These are phyloP conservation scores for Uloborus diversus DNA, from an alignment of 1,140 invertebrate species.

Conservation along the genomic window DNA sequence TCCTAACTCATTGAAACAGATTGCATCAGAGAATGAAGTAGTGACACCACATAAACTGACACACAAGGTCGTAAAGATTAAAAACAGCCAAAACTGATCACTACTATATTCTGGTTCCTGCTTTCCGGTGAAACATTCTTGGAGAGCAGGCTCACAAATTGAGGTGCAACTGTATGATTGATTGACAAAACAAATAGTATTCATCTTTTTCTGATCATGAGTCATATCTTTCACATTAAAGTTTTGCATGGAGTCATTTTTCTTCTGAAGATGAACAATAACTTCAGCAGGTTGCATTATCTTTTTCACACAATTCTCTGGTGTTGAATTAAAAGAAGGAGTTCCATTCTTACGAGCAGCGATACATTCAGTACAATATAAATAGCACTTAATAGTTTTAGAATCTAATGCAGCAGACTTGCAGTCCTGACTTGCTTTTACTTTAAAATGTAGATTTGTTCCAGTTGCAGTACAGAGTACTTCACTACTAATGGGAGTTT, in stretches of 20 bases:
- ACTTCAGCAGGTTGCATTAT: constrained; percentile 4
- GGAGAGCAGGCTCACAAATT: constrained; percentile 36
- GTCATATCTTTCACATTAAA: constrained; percentile 24
- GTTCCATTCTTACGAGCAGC: background rate
- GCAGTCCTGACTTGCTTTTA: constrained; percentile 36
- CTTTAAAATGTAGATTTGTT: constrained; percentile 24
- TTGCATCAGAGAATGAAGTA: constrained; percentile 59
- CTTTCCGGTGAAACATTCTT: constrained; percentile 40
- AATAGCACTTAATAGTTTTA: constrained; percentile 30
- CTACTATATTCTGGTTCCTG: constrained; percentile 31
- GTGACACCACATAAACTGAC: constrained; percentile 55
- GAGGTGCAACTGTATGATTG: constrained; percentile 26
- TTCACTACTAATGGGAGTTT: constrained; percentile 40
- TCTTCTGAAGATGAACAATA: background rate
- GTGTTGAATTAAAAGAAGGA: background rate
- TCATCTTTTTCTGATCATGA: constrained; percentile 19
- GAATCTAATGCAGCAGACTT: constrained; percentile 11
- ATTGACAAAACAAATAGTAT: constrained; percentile 45
- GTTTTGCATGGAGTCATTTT: constrained; percentile 7
- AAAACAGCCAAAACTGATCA: constrained; percentile 60
- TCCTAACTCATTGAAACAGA: constrained; percentile 51
- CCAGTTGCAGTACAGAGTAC: constrained; percentile 23
- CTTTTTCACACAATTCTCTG: constrained; percentile 12
- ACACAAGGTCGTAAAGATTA: constrained; percentile 57
- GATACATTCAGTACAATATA: constrained; percentile 35